A percentile compares a stretch with the other conserved stretches of the same genome.
phyloP scores from a whole-genome alignment of 2,888 invertebrate genomes.

The Meteorus cinctellus region DNA sequence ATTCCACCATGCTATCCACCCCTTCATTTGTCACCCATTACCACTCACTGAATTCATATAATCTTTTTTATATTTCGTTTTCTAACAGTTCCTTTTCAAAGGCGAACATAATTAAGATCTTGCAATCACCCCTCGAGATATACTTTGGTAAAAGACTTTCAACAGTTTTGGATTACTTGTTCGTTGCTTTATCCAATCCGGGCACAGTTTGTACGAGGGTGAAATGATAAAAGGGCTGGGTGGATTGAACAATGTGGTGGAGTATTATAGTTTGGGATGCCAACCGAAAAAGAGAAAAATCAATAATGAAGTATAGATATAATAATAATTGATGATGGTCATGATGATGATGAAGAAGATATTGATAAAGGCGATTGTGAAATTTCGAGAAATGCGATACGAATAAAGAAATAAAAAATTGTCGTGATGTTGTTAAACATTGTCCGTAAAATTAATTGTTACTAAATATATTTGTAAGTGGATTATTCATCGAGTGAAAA shows the following conservation, averaged over 20 bases:
- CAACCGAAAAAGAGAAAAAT: slow-evolving; percentile 7
- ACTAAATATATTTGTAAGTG: slow-evolving; percentile 55
- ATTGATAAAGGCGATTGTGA: slow-evolving; percentile 1
- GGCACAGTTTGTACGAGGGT: slow-evolving; percentile 13
- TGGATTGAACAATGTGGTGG: background rate
- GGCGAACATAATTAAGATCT: slow-evolving; percentile 27
- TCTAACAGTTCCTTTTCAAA: slow-evolving; percentile 20
- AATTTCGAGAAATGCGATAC: background rate
- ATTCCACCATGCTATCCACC: background rate
- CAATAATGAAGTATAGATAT: slow-evolving; percentile 16
- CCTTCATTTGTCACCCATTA: background rate
- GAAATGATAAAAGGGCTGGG: background rate
- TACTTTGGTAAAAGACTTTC: slow-evolving; percentile 18
- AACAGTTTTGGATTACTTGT: slow-evolving; percentile 14
- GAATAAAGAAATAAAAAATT: slow-evolving; percentile 21
- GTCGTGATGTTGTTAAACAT: slow-evolving; percentile 64
- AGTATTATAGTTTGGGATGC: slow-evolving; percentile 18
- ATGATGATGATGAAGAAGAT: slow-evolving; percentile 1
- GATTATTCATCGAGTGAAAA: slow-evolving; percentile 10
- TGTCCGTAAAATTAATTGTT: slow-evolving; percentile 64
- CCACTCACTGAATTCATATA: background rate
- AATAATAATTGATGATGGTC: slow-evolving; percentile 6
- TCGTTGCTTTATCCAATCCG: background rate
- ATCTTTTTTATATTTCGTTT: slow-evolving; percentile 1
- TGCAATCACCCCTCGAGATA: slow-evolving; percentile 14